A percentile compares a stretch with the other conserved stretches of the same genome.
phyloP scores from a whole-genome alignment of 53 echinoderm and acorn worm genomes.

The Apostichopus leukothele region DNA sequence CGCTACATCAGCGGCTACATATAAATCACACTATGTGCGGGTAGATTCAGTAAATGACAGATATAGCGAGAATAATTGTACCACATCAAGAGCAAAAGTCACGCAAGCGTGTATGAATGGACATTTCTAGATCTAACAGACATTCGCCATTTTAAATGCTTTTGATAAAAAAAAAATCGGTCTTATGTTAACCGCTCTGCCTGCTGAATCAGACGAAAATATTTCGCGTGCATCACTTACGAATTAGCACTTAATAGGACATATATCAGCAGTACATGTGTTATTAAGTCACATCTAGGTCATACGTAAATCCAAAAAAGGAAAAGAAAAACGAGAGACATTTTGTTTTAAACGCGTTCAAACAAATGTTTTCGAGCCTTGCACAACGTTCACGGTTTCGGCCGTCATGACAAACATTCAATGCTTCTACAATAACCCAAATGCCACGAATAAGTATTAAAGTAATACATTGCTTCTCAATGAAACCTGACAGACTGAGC shows the following conservation, averaged over 20 bases:
- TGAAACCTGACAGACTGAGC: no score
- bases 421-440: background rate
- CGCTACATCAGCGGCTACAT: no score
- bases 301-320: background rate
- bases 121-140: background rate
- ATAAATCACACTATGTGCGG: no score
- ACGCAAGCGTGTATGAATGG: constrained; percentile 1
- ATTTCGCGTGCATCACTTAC: background rate
- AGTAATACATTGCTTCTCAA: background rate
- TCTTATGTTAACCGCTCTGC: background rate
- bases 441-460: background rate
- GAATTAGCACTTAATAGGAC: background rate
- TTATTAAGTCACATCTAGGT: background rate
- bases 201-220: background rate
- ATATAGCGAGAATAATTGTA: constrained; percentile 2
- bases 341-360: background rate
- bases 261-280: constrained; percentile 3
- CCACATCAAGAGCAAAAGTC: background rate
- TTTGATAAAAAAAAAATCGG: background rate
- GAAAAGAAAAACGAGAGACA: background rate
- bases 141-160: background rate
- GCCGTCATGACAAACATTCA: background rate
- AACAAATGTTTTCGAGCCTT: constrained; percentile 1
- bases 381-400: background rate
- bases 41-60: background rate